Percentiles rank a stretch among this genome's conserved stretches.
phyloP scores from a whole-genome alignment of 2,113 vertebrate species.

The Callionymus lyra region DNA sequence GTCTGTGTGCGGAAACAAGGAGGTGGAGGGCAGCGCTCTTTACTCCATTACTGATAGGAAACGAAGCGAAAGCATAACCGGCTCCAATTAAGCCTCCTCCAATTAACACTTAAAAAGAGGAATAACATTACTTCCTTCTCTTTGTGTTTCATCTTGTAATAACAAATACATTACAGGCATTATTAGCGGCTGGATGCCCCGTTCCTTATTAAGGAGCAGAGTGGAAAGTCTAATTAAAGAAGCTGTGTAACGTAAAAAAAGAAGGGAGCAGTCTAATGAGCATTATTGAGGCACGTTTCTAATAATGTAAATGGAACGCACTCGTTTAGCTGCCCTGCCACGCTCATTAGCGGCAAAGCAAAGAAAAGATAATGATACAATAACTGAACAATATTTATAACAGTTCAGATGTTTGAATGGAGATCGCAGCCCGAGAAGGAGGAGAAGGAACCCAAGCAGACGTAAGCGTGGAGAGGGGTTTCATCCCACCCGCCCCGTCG shows the following conservation, averaged over 20 bases:
- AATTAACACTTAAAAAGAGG: slow-evolving; percentile 55
- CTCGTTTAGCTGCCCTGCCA: slow-evolving; percentile 57
- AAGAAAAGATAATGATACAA: slow-evolving; percentile 64
- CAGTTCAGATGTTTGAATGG: slow-evolving; percentile 57
- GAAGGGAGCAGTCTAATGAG: slow-evolving; percentile 57
- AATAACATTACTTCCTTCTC: slow-evolving; percentile 38
- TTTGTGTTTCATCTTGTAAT: slow-evolving; percentile 52
- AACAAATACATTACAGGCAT: slow-evolving; percentile 67
- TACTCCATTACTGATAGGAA: slow-evolving; percentile 37
- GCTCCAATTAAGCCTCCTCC: slow-evolving; percentile 47
- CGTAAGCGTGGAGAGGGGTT: slow-evolving; percentile 6
- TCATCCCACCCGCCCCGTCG: slow-evolving; percentile 28
- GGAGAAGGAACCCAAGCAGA: slow-evolving; percentile 1
- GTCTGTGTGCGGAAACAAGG: slow-evolving; percentile 7
- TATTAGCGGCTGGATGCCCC: slow-evolving; percentile 46
- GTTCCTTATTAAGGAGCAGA: slow-evolving; percentile 40
- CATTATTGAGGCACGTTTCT: slow-evolving; percentile 59
- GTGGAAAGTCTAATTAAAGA: slow-evolving; percentile 58
- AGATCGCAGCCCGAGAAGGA: slow-evolving; percentile 34
- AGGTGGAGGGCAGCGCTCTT: slow-evolving; percentile 1
- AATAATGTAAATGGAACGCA: slow-evolving; percentile 58
- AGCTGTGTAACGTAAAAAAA: slow-evolving; percentile 43
- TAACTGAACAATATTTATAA: slow-evolving; percentile 47
- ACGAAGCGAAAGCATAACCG: slow-evolving; percentile 43
- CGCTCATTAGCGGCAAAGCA: slow-evolving; percentile 60